These are phyloP conservation scores for Volucella bombylans DNA, from an alignment of 2,888 invertebrate species.

Conservation along the genomic window DNA sequence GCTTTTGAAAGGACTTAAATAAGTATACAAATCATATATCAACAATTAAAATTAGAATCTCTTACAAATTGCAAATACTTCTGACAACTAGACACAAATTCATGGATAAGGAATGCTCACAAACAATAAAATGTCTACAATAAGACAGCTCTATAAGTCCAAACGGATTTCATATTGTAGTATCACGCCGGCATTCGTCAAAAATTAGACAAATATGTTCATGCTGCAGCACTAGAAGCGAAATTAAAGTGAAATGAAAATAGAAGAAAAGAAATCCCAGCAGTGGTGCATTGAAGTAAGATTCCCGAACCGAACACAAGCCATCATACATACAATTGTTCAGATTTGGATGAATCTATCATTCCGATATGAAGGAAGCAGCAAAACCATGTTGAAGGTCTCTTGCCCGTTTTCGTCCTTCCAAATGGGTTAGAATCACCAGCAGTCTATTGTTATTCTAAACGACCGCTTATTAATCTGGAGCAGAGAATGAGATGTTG, in stretches of 20 bases:
- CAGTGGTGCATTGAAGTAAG: constrained; percentile 37
- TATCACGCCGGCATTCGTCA: constrained; percentile 37
- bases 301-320: constrained; percentile 18
- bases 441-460: constrained; percentile 57
- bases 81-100: constrained; percentile 33
- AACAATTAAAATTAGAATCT: constrained; percentile 42
- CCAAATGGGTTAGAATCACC: constrained; percentile 54
- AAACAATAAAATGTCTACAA: background rate
- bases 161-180: constrained; percentile 21
- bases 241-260: constrained; percentile 40
- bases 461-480: constrained; percentile 69
- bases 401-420: background rate
- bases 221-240: constrained; percentile 23
- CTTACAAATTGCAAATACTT: constrained; percentile 33
- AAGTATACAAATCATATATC: constrained; percentile 13
- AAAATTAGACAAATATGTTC: constrained; percentile 33
- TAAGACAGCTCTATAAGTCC: constrained; percentile 24
- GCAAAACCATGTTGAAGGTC: constrained; percentile 2
- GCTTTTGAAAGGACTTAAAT: no score
- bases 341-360: constrained; percentile 49
- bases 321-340: constrained; percentile 24
- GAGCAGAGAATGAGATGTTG: constrained; percentile 40
- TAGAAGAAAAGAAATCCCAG: constrained; percentile 25
- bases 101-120: constrained; percentile 21
- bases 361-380: constrained; percentile 50